Percentiles rank a stretch among this genome's conserved stretches.
These are phyloP conservation scores for Gastrophryne carolinensis DNA, from an alignment of 2,797 vertebrate genomes.

Conservation along the genomic window DNA sequence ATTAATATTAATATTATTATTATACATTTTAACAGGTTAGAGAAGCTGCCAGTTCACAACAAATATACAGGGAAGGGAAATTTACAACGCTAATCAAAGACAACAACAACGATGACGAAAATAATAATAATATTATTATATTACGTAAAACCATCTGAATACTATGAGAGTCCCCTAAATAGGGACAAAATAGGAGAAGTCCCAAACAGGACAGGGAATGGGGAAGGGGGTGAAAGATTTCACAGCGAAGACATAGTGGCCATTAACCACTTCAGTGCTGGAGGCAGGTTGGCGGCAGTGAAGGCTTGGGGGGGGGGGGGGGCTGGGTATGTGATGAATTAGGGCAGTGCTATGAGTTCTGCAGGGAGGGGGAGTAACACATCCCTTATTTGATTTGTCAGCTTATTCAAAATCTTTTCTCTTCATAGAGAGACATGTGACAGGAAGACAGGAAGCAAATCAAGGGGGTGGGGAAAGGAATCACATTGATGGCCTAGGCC, in stretches of 20 bases:
- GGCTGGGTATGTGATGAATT: not conserved
- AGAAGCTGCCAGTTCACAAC: slow-evolving; percentile 43
- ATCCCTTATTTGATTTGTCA: too few species aligned
- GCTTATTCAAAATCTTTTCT: too few species aligned
- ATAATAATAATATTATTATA: slow-evolving; percentile 49
- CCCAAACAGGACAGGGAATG: slow-evolving; percentile 29
- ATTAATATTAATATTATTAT: slow-evolving; percentile 19
- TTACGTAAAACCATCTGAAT: slow-evolving; percentile 29
- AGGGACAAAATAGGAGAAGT: slow-evolving; percentile 45
- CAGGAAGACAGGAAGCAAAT: too few species aligned
- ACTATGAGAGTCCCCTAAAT: slow-evolving; percentile 36
- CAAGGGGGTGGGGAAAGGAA: too few species aligned
- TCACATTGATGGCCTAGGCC: too few species aligned
- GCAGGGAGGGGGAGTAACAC: not conserved
- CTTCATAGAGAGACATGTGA: too few species aligned
- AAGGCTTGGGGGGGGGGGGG: not conserved
- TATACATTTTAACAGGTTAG: slow-evolving; percentile 32
- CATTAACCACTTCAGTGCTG: slow-evolving; percentile 39
- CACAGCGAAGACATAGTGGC: slow-evolving; percentile 37
- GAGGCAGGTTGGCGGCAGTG: slow-evolving; percentile 1
- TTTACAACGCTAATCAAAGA: slow-evolving; percentile 44
- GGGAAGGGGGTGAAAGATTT: not conserved
- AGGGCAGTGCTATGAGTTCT: slow-evolving; percentile 27
- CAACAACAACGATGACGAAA: slow-evolving; percentile 43
- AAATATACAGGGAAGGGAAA: too few species aligned